A percentile compares a stretch with the other conserved stretches of the same genome.
These are phyloP conservation scores for Phaethon lepturus DNA, from an alignment of 2,113 vertebrate genomes.

Conservation along the genomic window DNA sequence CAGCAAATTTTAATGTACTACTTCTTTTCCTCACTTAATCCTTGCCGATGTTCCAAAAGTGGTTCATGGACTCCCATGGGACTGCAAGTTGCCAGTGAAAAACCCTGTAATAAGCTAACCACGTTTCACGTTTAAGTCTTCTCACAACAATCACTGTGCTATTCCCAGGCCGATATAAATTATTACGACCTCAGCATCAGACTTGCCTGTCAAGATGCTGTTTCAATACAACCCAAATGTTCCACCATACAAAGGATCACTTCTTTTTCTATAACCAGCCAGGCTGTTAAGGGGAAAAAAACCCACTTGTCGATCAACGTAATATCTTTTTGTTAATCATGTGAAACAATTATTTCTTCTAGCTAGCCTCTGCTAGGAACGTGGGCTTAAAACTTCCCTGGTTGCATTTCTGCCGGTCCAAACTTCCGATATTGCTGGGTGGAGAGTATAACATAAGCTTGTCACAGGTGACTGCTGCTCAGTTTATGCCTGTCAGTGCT, in stretches of 20 bases:
- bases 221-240: background rate
- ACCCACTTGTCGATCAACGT: accelerated
- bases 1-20: background rate
- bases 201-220: background rate
- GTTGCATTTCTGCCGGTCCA: background rate
- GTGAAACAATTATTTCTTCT: background rate
- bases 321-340: background rate
- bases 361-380: background rate
- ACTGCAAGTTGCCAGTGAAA: background rate
- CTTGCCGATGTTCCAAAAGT: background rate
- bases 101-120: background rate
- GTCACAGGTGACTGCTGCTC: background rate
- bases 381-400: background rate
- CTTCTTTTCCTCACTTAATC: background rate
- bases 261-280: background rate
- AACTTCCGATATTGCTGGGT: background rate
- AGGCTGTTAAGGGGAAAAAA: background rate
- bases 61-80: background rate
- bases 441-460: background rate
- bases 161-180: background rate
- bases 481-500: too few relatives aligned
- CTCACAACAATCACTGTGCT: background rate
- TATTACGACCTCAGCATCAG: background rate
- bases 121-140: background rate
- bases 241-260: background rate